Evolutionary conservation across 2,888 invertebrate genomes (phyloP).

Genomic region (Leptinotarsa tumamoca): DNA sequence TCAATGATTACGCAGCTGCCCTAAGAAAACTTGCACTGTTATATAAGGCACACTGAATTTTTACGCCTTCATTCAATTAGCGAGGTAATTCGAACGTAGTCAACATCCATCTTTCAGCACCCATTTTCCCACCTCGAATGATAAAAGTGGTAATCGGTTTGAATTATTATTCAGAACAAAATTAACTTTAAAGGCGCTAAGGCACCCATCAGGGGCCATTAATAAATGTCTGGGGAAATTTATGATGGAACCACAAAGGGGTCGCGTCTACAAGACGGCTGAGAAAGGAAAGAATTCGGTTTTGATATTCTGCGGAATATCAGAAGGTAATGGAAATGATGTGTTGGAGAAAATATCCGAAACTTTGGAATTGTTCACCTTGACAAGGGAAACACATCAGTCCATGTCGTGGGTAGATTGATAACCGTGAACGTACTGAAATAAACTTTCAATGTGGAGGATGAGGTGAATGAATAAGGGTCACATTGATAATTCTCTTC

Average conservation of each 20-base stretch:
- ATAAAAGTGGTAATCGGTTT: slow-evolving; percentile 20
- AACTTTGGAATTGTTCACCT: neutral
- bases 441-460: too few relatives aligned
- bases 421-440: neutral
- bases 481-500: neutral
- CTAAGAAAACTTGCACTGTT: neutral
- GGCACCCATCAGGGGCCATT: slow-evolving; percentile 14
- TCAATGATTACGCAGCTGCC: neutral
- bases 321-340: neutral
- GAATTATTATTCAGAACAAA: slow-evolving; percentile 25
- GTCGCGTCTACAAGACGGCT: slow-evolving; percentile 7
- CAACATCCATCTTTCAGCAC: slow-evolving; percentile 20
- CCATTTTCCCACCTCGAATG: slow-evolving; percentile 17
- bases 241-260: slow-evolving; percentile 9
- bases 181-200: slow-evolving; percentile 21
- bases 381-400: neutral
- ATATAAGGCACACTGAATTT: neutral
- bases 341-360: neutral
- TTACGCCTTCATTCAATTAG: slow-evolving; percentile 15
- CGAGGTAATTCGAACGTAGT: slow-evolving; percentile 10
- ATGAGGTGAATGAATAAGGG: neutral
- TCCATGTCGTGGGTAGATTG: neutral
- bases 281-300: neutral
- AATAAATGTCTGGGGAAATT: slow-evolving; percentile 18
- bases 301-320: neutral